Evolutionary conservation across 2,797 vertebrate species (phyloP).

Genomic region (Sebastes itinus): DNA sequence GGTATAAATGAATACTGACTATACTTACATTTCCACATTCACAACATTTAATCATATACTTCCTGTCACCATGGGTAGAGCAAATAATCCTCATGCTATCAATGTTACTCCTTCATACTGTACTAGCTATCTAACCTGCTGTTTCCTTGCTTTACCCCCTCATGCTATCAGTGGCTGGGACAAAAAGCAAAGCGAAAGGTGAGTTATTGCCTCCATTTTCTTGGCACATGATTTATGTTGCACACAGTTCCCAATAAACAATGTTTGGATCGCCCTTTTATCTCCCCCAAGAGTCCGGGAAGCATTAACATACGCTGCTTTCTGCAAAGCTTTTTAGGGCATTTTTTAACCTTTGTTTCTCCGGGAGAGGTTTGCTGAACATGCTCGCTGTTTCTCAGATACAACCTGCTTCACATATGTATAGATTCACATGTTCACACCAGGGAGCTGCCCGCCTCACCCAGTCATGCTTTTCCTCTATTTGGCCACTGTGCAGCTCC

Average conservation of each 20-base stretch:
- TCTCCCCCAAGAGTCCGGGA: constrained; percentile 69
- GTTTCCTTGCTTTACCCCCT: constrained; percentile 85
- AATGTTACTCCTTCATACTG: constrained; percentile 37
- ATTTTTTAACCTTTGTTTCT: constrained; percentile 39
- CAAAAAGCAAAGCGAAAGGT: constrained; percentile 98
- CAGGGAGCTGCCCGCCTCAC: constrained; percentile 45
- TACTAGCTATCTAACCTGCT: constrained; percentile 81
- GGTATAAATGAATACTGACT: background rate
- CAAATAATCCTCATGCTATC: constrained; percentile 53
- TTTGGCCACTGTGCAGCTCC: constrained; percentile 59
- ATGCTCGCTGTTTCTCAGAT: constrained; percentile 15
- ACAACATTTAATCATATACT: constrained; percentile 14
- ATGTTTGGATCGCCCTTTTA: constrained; percentile 75
- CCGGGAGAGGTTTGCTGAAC: constrained; percentile 26
- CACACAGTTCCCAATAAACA: constrained; percentile 80
- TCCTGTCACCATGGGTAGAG: constrained; percentile 23
- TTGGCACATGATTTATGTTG: constrained; percentile 82
- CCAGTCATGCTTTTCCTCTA: constrained; percentile 42
- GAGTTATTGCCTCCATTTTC: constrained; percentile 88
- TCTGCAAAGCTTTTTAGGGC: constrained; percentile 44
- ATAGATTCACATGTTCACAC: constrained; percentile 51
- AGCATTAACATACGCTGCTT: constrained; percentile 77
- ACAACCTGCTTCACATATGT: constrained; percentile 57
- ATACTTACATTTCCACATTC: constrained; percentile 9
- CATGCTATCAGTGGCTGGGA: constrained; percentile 91